Base-by-base conservation (phyloP, 2,888 invertebrate species). In the Leptogaster cylindrica region DNA sequence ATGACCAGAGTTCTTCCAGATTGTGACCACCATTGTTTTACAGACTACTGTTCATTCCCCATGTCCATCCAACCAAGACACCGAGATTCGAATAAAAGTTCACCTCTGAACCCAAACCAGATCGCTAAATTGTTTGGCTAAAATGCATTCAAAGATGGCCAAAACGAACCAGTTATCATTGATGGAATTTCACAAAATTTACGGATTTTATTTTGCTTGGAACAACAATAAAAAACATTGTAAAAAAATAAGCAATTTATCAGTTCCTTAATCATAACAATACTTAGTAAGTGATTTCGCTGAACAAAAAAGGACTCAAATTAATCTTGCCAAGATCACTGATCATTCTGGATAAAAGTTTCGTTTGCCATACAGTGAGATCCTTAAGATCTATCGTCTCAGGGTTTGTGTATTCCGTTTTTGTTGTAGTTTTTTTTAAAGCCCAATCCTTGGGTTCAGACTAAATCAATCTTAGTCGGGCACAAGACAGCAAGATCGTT, bases 401-500 rank as follows among this genome's bases (percentile, higher is more conserved):
- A 58, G 41, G 25, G 36, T 39, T 52, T 52, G 33, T 52, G 58
- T 39, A 39, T 41, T 25, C 39, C 4, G 14, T 20, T 36, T 28
- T 39, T 50, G 18, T 28, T 58, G 25, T n/a, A n/a, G 23, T 41
- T 58, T 39, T 58, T 58, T 58, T 58, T n/a, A n/a, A n/a, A n/a
- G n/a, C n/a, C n/a, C n/a, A 41, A 58, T 58, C 58, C 58, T 58
- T 39, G 4, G 12, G 39, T 27, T 25, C 27, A 41, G 27, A 14
- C 23, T n/a, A 58, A 36, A 58, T 58, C 58, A 58, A 58, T 58
- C 58, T 58, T 58, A 39, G 58, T 58, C 58, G 20, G 16, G 25
- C 36, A 58, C 28, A 39, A 39, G 58, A 58, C 58, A 58, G 58
- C 23, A 39, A 23, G 58, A 58, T 58, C 58, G 58, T 58, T 58